Percentiles rank a stretch among this genome's conserved stretches.
Conservation (phyloP, 2,797 vertebrate genomes). For the Syngnathus rostellatus region DNA sequence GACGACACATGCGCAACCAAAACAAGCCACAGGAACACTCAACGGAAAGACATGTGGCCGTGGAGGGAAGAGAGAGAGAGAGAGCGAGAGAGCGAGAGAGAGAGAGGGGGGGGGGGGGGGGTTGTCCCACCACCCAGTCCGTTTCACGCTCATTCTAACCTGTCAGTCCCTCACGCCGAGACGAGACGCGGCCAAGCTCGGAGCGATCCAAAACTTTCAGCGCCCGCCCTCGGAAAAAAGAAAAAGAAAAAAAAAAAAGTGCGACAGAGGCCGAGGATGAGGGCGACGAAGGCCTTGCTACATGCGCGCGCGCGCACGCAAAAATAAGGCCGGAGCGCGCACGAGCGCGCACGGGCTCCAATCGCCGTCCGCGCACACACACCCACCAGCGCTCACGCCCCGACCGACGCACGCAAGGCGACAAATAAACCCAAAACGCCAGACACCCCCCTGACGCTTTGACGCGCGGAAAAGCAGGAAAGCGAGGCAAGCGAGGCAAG, state of each 20-base stretch:
- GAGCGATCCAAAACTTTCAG: slow-evolving; percentile 59
- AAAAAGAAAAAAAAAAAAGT: slow-evolving; percentile 77
- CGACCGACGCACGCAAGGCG: slow-evolving; percentile 45
- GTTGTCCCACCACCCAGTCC: not conserved
- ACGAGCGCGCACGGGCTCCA: slow-evolving; percentile 22
- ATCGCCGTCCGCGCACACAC: slow-evolving; percentile 42
- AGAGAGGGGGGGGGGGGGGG: not conserved
- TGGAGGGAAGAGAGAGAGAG: not conserved
- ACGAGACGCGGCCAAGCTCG: not conserved
- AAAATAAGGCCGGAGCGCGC: not conserved
- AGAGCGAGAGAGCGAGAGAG: not conserved
- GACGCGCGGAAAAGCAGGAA: slow-evolving; percentile 52
- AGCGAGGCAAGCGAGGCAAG: slow-evolving; percentile 48
- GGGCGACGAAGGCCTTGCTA: slow-evolving; percentile 70
- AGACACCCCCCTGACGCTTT: slow-evolving; percentile 45
- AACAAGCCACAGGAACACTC: slow-evolving; percentile 28
- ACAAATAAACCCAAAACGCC: slow-evolving; percentile 61
- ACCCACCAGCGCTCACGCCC: slow-evolving; percentile 53
- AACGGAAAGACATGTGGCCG: not conserved
- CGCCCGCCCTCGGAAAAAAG: slow-evolving; percentile 66
- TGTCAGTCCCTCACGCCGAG: not conserved
- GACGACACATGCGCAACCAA: slow-evolving; percentile 47
- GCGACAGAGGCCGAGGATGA: slow-evolving; percentile 70
- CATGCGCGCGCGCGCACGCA: slow-evolving; percentile 35
- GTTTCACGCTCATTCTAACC: slow-evolving; percentile 31